Conservation (phyloP, 2,888 invertebrate genomes). For the Hydroisotoma schaefferi region DNA sequence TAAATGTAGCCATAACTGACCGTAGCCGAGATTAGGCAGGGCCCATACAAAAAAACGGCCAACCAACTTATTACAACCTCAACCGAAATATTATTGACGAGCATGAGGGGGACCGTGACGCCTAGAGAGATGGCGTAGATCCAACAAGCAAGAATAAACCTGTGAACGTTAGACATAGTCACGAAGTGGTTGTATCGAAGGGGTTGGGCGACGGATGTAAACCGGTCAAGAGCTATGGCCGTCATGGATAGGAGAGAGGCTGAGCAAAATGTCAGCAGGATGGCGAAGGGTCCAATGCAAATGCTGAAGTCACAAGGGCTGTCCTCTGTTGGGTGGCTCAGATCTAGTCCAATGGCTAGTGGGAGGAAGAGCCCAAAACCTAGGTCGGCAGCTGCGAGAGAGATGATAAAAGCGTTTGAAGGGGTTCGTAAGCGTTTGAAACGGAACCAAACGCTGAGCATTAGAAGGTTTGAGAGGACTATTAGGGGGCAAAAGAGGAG, state of each 20-base stretch:
- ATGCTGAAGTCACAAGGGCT: conserved; percentile 51
- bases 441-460: conserved; percentile 60
- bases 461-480: conserved; percentile 60
- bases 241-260: conserved; percentile 61
- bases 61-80: conserved; percentile 42
- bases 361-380: conserved; percentile 62
- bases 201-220: conserved; percentile 62
- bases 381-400: conserved; percentile 61
- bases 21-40: conserved; percentile 59
- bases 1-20: conserved; percentile 64
- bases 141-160: conserved; percentile 61
- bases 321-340: conserved; percentile 50
- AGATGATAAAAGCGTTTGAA: conserved; percentile 61
- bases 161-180: conserved; percentile 60
- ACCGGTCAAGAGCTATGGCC: conserved; percentile 62
- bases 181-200: conserved; percentile 63
- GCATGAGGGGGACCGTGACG: conserved; percentile 29
- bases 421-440: conserved; percentile 62
- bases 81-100: conserved; percentile 32
- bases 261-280: conserved; percentile 60
- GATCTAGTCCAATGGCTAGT: conserved; percentile 60
- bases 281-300: conserved; percentile 60
- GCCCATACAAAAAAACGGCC: conserved; percentile 58
- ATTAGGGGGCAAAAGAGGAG: conserved; percentile 55
- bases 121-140: conserved; percentile 59